Evolutionary conservation across 2,113 vertebrate genomes (phyloP).

Genomic region (Boleophthalmus pectinirostris): DNA sequence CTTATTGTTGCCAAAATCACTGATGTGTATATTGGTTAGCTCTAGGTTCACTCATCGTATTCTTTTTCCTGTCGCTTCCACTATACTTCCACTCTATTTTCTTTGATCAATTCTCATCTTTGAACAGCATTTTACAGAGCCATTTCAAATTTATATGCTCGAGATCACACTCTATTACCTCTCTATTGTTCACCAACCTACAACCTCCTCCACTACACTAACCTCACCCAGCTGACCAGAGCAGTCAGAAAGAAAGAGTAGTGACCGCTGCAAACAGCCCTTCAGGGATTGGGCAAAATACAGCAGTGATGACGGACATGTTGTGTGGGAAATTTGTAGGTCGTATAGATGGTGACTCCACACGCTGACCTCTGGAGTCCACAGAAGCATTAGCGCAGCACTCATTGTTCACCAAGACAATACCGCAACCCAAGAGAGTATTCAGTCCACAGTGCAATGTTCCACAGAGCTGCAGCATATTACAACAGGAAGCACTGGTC

Average conservation of each 20-base stretch:
- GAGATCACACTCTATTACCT: constrained; percentile 2
- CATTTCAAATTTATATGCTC: neutral
- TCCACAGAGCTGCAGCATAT: constrained; percentile 58
- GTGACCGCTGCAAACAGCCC: constrained; percentile 46
- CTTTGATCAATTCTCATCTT: neutral
- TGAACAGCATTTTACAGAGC: neutral
- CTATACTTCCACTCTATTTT: neutral
- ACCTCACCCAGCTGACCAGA: constrained; percentile 1
- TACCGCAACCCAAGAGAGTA: constrained; percentile 68
- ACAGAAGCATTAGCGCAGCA: constrained; percentile 70
- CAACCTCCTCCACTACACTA: constrained; percentile 4
- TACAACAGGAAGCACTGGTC: constrained; percentile 59
- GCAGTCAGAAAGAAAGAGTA: constrained; percentile 34
- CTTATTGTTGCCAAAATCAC: too few relatives aligned
- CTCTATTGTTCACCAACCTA: constrained; percentile 23
- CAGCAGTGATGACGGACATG: constrained; percentile 44
- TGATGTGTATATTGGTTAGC: too few relatives aligned
- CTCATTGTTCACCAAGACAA: constrained; percentile 73
- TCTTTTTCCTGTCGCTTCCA: neutral
- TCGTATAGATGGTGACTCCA: constrained; percentile 54
- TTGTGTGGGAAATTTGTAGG: constrained; percentile 55
- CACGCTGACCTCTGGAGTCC: constrained; percentile 60
- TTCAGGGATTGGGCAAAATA: constrained; percentile 21
- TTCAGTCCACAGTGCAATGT: constrained; percentile 59
- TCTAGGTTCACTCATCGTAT: neutral